phyloP scores from a whole-genome alignment of 1,140 invertebrate species.

The Scaptomyza graminum region DNA sequence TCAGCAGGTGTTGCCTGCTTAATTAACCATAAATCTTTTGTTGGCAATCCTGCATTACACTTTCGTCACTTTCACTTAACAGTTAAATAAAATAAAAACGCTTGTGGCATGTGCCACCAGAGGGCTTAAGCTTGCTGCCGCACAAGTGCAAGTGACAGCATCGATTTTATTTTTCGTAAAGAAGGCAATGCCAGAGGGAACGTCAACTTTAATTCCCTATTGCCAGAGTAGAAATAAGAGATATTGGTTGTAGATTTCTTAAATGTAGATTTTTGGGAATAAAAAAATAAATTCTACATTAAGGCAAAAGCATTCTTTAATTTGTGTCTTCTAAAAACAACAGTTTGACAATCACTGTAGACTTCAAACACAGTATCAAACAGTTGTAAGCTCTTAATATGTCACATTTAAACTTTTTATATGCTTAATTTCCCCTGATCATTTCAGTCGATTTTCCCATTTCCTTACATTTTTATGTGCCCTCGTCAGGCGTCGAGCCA shows the following conservation, averaged over 20 bases:
- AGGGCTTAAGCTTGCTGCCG: background rate
- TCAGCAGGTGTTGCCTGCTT: slow-evolving; percentile 30
- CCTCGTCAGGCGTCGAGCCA: slow-evolving; percentile 7
- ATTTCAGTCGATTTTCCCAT: slow-evolving; percentile 37
- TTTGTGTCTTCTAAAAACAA: too few species aligned
- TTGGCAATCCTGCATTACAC: slow-evolving; percentile 8
- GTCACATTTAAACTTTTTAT: slow-evolving; percentile 27
- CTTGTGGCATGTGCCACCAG: slow-evolving; percentile 18
- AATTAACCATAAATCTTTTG: slow-evolving; percentile 42
- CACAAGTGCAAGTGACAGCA: slow-evolving; percentile 4
- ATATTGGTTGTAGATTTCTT: too few species aligned
- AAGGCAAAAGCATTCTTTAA: too few species aligned
- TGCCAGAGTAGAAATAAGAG: background rate
- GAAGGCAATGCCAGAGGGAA: slow-evolving; percentile 6
- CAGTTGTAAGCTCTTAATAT: background rate
- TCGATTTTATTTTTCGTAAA: slow-evolving; percentile 8
- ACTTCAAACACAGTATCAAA: background rate
- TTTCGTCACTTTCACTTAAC: slow-evolving; percentile 31
- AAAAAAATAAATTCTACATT: too few species aligned
- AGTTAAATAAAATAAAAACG: background rate
- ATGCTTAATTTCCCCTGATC: slow-evolving; percentile 64
- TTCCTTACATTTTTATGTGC: background rate
- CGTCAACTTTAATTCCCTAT: background rate
- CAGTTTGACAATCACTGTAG: too few species aligned
- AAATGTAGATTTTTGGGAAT: too few species aligned